Evolutionary conservation across 2,888 invertebrate species (phyloP), one percentile per base, ranked within the genome.

Genomic region (Timema cristinae): DNA sequence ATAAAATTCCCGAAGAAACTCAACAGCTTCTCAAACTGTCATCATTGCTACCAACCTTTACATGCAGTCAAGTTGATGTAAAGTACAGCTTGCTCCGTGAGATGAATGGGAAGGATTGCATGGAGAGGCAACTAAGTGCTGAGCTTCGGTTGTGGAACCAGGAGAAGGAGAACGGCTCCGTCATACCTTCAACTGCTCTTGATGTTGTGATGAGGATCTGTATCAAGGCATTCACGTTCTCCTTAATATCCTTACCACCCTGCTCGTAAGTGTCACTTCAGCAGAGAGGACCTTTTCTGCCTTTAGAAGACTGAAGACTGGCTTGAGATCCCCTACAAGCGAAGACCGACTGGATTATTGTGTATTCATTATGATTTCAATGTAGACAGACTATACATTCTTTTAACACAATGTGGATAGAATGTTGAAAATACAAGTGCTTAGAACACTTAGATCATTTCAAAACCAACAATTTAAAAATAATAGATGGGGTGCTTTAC

Each of bases 181-280:
- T 32, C 32, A 32, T 32, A 32, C 32, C 32, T 32, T 32, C 32
- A 32, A 32, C 32, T 32, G 32, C 32, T 32, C n/a, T 59, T 32
- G 59, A 59, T 59, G 59, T 59, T 59, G 59, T 59, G 59, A 59
- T 32, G 59, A 59, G 59, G 32, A 32, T 32, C 59, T 59, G 59
- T 13, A 59, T 59, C 10, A 4, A 59, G 59, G 59, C 8, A 59
- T 6, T 32, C 32, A 59, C 59, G 32, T 11, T 59, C 59, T 59
- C 4, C 59, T 59, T n/a, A 59, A 13, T 13, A 13, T 13, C 59
- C 32, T 59, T 16, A 6, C 32, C 59, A 59, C 59, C n/a, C 32
- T 59, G 32, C 6, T 1, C 10, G 59, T 59, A 59, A 59, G 15
- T 59, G 59, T 59, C 59, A 6, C 59, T 59, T 59, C 59, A 32